Conservation (phyloP, 2,888 invertebrate genomes). For the Monoplex corrugatus region DNA sequence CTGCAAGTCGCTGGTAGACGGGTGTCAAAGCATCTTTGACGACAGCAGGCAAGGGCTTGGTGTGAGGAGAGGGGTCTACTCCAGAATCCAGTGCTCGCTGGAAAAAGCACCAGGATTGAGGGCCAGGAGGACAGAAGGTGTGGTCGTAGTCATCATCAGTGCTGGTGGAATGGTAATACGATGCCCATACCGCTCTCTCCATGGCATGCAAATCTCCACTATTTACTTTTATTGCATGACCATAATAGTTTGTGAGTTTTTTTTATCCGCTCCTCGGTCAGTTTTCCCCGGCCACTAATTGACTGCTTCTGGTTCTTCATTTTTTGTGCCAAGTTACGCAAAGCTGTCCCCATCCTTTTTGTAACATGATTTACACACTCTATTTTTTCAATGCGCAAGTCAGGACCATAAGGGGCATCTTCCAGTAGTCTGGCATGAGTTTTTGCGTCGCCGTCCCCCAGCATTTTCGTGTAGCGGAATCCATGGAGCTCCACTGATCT, state of each 20-base stretch:
- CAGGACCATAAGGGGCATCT: neutral
- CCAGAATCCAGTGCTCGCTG: no score
- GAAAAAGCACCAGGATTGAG: no score
- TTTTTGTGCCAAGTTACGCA: neutral
- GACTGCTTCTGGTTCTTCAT: neutral
- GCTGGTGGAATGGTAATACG: neutral
- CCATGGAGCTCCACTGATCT: neutral
- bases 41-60: no score
- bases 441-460: neutral
- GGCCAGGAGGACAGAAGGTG: neutral
- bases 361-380: conserved; percentile 32
- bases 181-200: neutral
- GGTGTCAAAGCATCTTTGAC: no score
- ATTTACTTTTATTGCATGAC: neutral
- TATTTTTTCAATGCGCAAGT: neutral
- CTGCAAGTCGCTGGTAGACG: no score
- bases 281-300: conserved; percentile 25
- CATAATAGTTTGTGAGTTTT: neutral
- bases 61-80: no score
- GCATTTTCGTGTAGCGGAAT: no score
- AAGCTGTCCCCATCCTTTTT: neutral
- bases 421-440: neutral
- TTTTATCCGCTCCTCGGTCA: conserved; percentile 8
- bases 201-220: neutral
- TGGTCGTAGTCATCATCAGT: neutral